A percentile compares a stretch with the other conserved stretches of the same genome.
These are phyloP conservation scores for Tupaia chinensis DNA, from an alignment of 2,113 vertebrate genomes.

Conservation along the genomic window DNA sequence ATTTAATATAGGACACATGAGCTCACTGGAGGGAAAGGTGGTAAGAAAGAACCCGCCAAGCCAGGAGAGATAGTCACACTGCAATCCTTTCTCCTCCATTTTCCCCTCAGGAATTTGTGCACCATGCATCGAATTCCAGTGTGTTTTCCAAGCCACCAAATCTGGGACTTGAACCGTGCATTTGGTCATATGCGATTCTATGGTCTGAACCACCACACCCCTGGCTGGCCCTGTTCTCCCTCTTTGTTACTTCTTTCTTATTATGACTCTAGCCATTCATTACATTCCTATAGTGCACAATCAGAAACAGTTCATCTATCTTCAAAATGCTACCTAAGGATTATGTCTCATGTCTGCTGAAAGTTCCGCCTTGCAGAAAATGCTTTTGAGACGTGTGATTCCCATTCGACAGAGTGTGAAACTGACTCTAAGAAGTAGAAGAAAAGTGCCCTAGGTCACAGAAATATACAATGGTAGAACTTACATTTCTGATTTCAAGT, in stretches of 20 bases:
- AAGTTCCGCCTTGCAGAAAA: neutral
- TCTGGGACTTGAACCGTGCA: too few species aligned
- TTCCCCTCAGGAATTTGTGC: too few species aligned
- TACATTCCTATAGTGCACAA: neutral
- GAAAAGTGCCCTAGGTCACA: neutral
- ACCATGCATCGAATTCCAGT: too few species aligned
- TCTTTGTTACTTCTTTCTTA: neutral
- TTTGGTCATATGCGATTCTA: too few species aligned
- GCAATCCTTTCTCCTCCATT: too few species aligned
- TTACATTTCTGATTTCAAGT: constrained; percentile 4
- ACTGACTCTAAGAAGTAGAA: neutral
- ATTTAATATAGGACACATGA: too few species aligned
- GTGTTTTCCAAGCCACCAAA: too few species aligned
- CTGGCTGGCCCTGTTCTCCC: neutral
- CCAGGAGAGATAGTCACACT: too few species aligned
- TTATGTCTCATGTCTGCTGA: neutral
- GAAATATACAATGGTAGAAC: neutral
- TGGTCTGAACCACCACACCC: too few species aligned
- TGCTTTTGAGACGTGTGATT: neutral
- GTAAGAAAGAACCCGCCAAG: too few species aligned
- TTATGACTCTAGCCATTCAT: neutral
- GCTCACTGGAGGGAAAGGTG: too few species aligned
- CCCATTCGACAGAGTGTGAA: neutral
- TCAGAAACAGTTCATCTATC: neutral
- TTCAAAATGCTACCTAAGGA: neutral